Evolutionary conservation across 2,113 vertebrate genomes (phyloP).

Genomic region (Prochilodus magdalenae): DNA sequence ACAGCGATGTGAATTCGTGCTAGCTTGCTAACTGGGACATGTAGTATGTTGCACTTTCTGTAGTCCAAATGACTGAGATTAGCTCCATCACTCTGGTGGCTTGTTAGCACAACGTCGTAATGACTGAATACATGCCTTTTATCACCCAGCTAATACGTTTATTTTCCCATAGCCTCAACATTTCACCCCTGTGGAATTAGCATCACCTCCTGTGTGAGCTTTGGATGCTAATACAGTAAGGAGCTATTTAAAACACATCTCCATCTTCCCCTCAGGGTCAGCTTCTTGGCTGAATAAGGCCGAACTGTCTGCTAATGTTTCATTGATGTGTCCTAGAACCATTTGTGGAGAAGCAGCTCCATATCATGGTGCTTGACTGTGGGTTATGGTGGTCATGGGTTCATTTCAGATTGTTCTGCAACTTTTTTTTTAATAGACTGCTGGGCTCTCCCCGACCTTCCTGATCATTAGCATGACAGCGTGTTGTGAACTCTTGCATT

Average conservation of each 20-base stretch:
- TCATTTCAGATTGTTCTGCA: too few species aligned
- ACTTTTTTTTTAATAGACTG: too few species aligned
- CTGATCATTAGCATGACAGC: too few species aligned
- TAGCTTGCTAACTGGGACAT: neutral
- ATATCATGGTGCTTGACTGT: too few species aligned
- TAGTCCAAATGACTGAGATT: neutral
- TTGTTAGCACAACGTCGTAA: neutral
- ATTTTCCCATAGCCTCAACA: constrained; percentile 16
- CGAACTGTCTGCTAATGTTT: too few species aligned
- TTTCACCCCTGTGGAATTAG: constrained; percentile 5
- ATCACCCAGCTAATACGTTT: constrained; percentile 35
- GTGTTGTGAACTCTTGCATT: too few species aligned
- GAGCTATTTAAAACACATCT: too few species aligned
- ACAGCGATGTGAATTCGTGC: neutral
- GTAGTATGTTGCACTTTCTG: neutral
- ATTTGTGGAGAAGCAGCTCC: too few species aligned
- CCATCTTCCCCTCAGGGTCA: neutral
- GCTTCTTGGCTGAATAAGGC: too few species aligned
- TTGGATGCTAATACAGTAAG: neutral
- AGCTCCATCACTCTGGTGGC: constrained; percentile 1
- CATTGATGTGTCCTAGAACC: too few species aligned
- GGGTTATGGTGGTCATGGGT: too few species aligned
- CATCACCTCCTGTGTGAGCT: neutral
- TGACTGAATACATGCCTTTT: constrained; percentile 14
- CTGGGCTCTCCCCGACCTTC: too few species aligned